Base-by-base conservation (phyloP, 64 coral and sea anemone genomes). In the Montipora foliosa region DNA sequence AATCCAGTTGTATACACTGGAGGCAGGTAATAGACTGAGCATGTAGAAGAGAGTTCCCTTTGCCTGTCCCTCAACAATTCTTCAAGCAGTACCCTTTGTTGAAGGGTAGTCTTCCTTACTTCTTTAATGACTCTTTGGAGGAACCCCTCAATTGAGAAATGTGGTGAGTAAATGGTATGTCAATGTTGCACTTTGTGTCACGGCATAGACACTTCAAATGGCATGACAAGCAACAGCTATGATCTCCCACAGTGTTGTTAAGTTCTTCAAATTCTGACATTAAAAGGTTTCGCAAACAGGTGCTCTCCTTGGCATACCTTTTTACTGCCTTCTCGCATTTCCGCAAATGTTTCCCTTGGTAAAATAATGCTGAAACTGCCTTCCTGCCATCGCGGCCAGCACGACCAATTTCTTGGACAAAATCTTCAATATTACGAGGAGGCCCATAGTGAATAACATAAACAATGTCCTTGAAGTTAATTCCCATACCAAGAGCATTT, bases 391-490 rank as follows among this genome's bases (percentile, higher is more conserved):
- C 59, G 14, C 78, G 90, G 29, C 70, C 79, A 22, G 79, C 80
- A 12, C 90, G 14, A 2, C 80, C 80, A 75, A 92, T 92, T 64
- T 92, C 90, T 47, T 84, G 79, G 2, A 92, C 90, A 87, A 93
- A 93, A 47, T 93, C 82, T 53, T 93, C 90, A 76, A 76, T 44
- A 10, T 57, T 7, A n/a, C 80, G 49, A 19, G 80, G 70, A 25
- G 80, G 90, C 8, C 90, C 70, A 85, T 77, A 92, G 57, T 92
- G 70, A 44, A 92, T 22, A 2, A 92, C 80, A 47, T 57, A 29
- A 5, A 80, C 11, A 5, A 92, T 68, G 49, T 84, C 67, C 11
- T 75, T 52, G 20, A 84, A 62, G 51, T 76, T 92, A 7, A 92
- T 60, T 51, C 80, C 24, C 24, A 25, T 25, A 25, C 24, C 68